Evolutionary conservation across 1,140 invertebrate genomes (phyloP), one percentile per base, ranked within the genome.

Genomic region (Eubasilissa regina): DNA sequence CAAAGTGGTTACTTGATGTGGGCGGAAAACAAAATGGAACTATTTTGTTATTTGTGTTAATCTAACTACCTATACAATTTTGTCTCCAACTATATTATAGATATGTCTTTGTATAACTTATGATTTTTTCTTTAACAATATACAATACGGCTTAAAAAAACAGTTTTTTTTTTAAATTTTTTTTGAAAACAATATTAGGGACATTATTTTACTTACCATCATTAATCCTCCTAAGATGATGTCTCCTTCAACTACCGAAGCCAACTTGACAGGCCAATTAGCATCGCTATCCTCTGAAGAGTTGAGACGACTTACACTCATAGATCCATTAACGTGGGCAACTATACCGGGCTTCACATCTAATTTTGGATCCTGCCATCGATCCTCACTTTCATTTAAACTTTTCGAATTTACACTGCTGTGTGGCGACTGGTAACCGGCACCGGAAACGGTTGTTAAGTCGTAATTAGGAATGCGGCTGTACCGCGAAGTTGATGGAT

Each of bases 141-240:
- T n/a, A n/a, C n/a, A n/a, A n/a, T n/a, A n/a, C n/a, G n/a, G n/a
- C n/a, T n/a, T n/a, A n/a, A n/a, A n/a, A n/a, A n/a, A n/a, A n/a
- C n/a, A n/a, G n/a, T n/a, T n/a, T n/a, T n/a, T n/a, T n/a, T n/a
- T n/a, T n/a, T n/a, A n/a, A n/a, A n/a, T n/a, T n/a, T n/a, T n/a
- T n/a, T n/a, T n/a, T n/a, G n/a, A n/a, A n/a, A n/a, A n/a, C n/a
- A n/a, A n/a, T n/a, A n/a, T n/a, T n/a, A n/a, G n/a, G n/a, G n/a
- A n/a, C n/a, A 35, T 35, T 3, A 35, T 35, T 13, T 35, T 60
- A 66, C 83, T 83, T 74, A 88, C 95, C 97, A 98, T 98, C 95
- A 98, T 97, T 7, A 98, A 89, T 0, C 96, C 97, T 8, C 97
- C 97, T 0, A 99, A 90, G 3, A 96, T 90, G 4, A 96, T 89